Conservation (phyloP, 2,888 invertebrate genomes). For the Apamea sordens region DNA sequence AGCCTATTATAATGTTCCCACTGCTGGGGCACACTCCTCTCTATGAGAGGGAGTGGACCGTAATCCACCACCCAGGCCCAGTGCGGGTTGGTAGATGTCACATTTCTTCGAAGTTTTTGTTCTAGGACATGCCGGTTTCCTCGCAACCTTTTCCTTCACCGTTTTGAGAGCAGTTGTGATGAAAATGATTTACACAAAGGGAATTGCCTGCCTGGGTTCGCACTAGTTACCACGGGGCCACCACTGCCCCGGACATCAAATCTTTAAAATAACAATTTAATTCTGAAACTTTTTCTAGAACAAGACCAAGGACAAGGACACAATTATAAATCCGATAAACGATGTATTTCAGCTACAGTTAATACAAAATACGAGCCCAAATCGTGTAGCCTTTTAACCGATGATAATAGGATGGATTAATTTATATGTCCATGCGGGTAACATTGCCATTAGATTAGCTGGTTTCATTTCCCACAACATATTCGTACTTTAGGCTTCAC, state of each 20-base stretch:
- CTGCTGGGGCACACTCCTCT: neutral
- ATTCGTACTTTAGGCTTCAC: neutral
- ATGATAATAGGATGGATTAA: neutral
- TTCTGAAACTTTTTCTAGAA: neutral
- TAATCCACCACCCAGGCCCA: neutral
- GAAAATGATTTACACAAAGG: neutral
- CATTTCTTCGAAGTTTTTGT: too few species aligned
- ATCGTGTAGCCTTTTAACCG: neutral
- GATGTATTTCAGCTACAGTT: neutral
- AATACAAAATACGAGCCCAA: neutral
- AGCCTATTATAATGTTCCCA: neutral
- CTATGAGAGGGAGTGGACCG: neutral
- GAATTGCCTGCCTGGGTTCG: neutral
- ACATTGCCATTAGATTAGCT: neutral
- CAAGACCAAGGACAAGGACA: neutral
- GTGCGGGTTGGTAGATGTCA: neutral
- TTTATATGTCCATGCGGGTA: conserved; percentile 18
- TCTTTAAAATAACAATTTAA: neutral
- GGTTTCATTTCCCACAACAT: neutral
- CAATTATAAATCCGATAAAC: neutral
- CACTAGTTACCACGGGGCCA: neutral
- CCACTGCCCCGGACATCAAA: neutral
- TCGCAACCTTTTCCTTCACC: neutral
- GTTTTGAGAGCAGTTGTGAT: neutral
- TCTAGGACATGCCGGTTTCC: too few species aligned